These are phyloP conservation scores for Lepus americanus DNA, from an alignment of 2,113 vertebrate species.

Conservation along the genomic window DNA sequence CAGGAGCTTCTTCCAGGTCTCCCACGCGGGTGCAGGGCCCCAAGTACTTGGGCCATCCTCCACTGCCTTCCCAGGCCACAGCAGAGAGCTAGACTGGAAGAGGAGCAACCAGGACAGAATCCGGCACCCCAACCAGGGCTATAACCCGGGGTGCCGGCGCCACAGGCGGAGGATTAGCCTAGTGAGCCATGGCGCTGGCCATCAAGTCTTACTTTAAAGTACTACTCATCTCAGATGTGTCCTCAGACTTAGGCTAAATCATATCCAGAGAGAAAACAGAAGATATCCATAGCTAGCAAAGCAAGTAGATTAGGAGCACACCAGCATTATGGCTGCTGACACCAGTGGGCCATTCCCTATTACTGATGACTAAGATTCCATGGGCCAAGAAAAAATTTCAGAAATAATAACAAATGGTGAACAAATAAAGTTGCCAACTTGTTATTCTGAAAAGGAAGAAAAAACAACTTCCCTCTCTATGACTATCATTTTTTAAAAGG, in stretches of 20 bases:
- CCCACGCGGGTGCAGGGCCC: too few species aligned
- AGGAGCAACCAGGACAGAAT: too few species aligned
- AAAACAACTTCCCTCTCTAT: neutral
- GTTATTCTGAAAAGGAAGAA: conserved; percentile 43
- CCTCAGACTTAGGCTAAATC: conserved; percentile 1
- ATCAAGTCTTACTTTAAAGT: neutral
- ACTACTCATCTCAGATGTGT: neutral
- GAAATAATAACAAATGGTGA: neutral
- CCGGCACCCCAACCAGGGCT: too few species aligned
- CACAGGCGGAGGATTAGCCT: too few species aligned
- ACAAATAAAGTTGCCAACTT: neutral
- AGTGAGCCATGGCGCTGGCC: too few species aligned
- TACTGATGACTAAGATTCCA: neutral
- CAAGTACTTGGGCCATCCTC: too few species aligned
- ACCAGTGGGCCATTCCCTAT: neutral
- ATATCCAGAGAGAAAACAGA: neutral
- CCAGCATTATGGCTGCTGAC: neutral
- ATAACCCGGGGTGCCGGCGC: too few species aligned
- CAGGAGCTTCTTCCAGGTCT: too few species aligned
- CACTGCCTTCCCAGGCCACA: too few species aligned
- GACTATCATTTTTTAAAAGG: neutral
- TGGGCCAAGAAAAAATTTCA: neutral
- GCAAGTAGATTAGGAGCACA: neutral
- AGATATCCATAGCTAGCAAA: neutral
- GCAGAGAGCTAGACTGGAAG: too few species aligned